Evolutionary conservation across 2,797 vertebrate genomes (phyloP).

Genomic region (Pantherophis alleghaniensis): DNA sequence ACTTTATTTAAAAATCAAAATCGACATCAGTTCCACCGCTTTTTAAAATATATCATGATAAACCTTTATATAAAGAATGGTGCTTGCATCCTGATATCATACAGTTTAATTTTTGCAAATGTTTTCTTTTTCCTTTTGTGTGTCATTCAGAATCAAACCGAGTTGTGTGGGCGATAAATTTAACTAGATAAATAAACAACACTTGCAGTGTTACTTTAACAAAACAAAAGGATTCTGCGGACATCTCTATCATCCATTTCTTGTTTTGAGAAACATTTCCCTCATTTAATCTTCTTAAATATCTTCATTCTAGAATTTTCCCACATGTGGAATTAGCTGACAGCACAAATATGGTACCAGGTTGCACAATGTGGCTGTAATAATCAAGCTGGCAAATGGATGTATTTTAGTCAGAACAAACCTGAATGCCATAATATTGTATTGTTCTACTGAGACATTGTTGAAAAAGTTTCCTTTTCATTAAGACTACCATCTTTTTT

Average conservation of each 20-base stretch:
- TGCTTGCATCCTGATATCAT: neutral
- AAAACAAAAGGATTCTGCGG: neutral
- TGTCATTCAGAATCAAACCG: neutral
- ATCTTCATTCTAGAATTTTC: neutral
- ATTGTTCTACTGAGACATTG: neutral
- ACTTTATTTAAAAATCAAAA: neutral
- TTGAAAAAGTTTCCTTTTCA: neutral
- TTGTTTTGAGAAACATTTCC: neutral
- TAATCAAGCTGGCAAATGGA: neutral
- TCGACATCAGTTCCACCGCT: neutral
- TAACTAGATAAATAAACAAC: neutral
- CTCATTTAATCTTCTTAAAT: neutral
- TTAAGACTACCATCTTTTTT: neutral
- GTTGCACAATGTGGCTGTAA: neutral
- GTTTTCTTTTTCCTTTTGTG: neutral
- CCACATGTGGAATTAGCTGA: neutral
- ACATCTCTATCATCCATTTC: neutral
- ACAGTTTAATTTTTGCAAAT: neutral
- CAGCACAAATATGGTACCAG: neutral
- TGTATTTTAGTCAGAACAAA: neutral
- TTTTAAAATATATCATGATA: neutral
- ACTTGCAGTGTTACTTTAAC: neutral
- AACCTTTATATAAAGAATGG: neutral
- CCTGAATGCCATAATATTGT: neutral
- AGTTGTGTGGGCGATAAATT: neutral